These are phyloP conservation scores for Cephus spinipes DNA, from an alignment of 2,888 invertebrate genomes.

Conservation along the genomic window DNA sequence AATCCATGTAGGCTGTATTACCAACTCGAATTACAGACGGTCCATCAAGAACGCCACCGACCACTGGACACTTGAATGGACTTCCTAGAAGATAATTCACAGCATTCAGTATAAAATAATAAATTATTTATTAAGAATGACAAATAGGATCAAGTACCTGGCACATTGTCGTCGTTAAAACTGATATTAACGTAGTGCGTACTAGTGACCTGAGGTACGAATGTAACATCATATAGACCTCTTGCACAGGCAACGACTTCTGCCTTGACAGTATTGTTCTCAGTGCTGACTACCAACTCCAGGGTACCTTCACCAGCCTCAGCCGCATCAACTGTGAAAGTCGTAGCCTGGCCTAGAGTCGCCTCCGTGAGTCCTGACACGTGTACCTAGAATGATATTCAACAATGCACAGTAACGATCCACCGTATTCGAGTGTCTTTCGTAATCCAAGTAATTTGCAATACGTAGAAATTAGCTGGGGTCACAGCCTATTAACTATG, in stretches of 20 bases:
- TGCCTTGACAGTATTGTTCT: slow-evolving; percentile 89
- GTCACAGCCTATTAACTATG: not conserved
- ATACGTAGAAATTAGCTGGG: not conserved
- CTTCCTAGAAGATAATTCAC: slow-evolving; percentile 71
- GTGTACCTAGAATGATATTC: slow-evolving; percentile 46
- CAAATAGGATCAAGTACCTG: slow-evolving; percentile 62
- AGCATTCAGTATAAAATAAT: not conserved
- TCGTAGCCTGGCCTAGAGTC: slow-evolving; percentile 83
- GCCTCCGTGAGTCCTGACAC: slow-evolving; percentile 63
- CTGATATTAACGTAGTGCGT: slow-evolving; percentile 94
- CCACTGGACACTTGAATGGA: slow-evolving; percentile 83
- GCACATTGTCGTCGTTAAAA: slow-evolving; percentile 92
- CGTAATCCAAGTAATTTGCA: not conserved
- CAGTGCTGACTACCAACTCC: slow-evolving; percentile 91
- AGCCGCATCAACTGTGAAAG: slow-evolving; percentile 94
- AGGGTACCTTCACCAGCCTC: slow-evolving; percentile 95
- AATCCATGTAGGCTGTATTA: slow-evolving; percentile 61
- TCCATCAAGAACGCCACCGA: slow-evolving; percentile 68
- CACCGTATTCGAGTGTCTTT: not conserved
- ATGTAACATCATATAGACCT: slow-evolving; percentile 92
- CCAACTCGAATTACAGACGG: slow-evolving; percentile 61
- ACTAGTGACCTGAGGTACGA: slow-evolving; percentile 89
- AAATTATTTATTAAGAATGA: not conserved
- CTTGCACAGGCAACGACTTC: slow-evolving; percentile 90
- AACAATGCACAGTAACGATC: not conserved